These are phyloP conservation scores for Cephus nigrinus DNA, from an alignment of 2,888 invertebrate genomes.

Conservation along the genomic window DNA sequence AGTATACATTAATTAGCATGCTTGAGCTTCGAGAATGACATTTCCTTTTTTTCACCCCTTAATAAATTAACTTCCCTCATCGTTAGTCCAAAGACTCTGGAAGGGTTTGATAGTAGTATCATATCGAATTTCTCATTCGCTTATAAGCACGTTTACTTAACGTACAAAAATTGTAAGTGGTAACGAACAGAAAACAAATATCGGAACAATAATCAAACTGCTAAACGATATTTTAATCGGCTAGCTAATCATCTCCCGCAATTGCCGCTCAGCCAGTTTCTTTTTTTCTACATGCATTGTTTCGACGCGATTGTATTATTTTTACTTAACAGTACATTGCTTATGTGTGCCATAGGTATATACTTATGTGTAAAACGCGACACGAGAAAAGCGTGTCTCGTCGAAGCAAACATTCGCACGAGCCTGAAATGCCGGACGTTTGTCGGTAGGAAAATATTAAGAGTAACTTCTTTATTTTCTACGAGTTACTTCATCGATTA, in stretches of 20 bases:
- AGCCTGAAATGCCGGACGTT: background rate
- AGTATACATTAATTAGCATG: background rate
- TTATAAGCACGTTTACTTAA: background rate
- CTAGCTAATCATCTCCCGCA: background rate
- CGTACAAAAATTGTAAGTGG: background rate
- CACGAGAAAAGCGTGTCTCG: background rate
- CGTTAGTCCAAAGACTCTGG: background rate
- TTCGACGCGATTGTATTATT: constrained; percentile 31
- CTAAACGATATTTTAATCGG: background rate
- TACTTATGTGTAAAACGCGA: background rate
- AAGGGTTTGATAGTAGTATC: background rate
- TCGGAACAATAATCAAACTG: background rate
- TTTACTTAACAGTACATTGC: constrained; percentile 17
- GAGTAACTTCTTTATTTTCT: constrained; percentile 31
- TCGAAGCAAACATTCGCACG: background rate
- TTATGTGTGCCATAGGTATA: background rate
- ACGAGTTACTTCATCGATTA: background rate
- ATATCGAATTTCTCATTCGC: background rate
- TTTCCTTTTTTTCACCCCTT: background rate
- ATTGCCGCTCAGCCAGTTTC: background rate
- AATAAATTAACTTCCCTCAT: background rate
- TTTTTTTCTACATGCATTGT: background rate
- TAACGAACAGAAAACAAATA: background rate
- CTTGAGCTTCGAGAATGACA: background rate
- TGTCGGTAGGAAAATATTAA: constrained; percentile 42